These are phyloP conservation scores for Griposia aprilina DNA, from an alignment of 2,888 invertebrate species.

Conservation along the genomic window DNA sequence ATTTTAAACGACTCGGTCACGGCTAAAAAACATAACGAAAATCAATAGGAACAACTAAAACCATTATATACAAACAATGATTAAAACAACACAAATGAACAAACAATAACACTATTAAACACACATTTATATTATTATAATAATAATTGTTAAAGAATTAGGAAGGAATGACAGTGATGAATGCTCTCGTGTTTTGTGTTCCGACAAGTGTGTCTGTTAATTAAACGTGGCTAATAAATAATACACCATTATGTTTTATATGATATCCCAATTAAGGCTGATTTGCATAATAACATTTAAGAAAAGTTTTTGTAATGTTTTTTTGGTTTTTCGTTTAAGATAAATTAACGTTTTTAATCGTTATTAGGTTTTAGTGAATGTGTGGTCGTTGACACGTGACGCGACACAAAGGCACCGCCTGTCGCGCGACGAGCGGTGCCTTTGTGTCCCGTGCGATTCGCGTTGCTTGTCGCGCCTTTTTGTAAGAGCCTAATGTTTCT, in stretches of 20 bases:
- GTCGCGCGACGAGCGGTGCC: too few species aligned
- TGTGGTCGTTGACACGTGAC: neutral
- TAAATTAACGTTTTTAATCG: slow-evolving; percentile 20
- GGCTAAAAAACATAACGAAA: slow-evolving; percentile 48
- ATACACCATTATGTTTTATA: slow-evolving; percentile 62
- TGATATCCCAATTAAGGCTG: slow-evolving; percentile 65
- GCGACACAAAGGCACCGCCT: too few species aligned
- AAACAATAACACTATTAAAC: slow-evolving; percentile 43
- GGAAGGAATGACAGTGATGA: slow-evolving; percentile 64
- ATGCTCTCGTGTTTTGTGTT: slow-evolving; percentile 55
- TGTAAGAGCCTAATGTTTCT: slow-evolving; percentile 22
- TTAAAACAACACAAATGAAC: slow-evolving; percentile 39
- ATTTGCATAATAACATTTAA: slow-evolving; percentile 60
- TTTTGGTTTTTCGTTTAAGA: slow-evolving; percentile 13
- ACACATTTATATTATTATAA: slow-evolving; percentile 54
- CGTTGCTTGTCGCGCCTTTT: too few species aligned
- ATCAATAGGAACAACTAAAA: slow-evolving; percentile 50
- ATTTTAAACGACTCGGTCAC: slow-evolving; percentile 50
- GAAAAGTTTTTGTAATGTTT: slow-evolving; percentile 47
- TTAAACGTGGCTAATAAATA: slow-evolving; percentile 63
- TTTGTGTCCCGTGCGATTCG: too few species aligned
- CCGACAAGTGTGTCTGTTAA: slow-evolving; percentile 65
- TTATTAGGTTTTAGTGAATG: slow-evolving; percentile 19
- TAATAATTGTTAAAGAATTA: slow-evolving; percentile 63
- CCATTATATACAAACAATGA: slow-evolving; percentile 41